Evolutionary conservation across 2,113 vertebrate genomes (phyloP).

Genomic region (Solea solea): DNA sequence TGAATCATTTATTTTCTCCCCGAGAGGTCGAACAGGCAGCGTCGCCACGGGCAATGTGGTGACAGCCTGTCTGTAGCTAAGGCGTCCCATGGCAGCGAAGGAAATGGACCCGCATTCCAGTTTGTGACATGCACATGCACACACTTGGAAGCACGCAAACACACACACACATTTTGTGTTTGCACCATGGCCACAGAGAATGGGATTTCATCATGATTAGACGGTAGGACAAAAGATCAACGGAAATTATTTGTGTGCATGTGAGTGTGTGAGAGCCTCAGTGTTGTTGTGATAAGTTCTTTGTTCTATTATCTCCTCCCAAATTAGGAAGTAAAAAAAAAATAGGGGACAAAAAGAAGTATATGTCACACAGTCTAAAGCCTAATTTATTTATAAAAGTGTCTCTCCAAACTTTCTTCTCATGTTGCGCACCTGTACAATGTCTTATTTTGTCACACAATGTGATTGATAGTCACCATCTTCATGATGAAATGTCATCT

Average conservation of each 20-base stretch:
- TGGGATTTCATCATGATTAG: constrained; percentile 45
- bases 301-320: constrained; percentile 24
- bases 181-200: constrained; percentile 18
- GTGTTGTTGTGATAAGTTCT: constrained; percentile 18
- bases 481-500: no score
- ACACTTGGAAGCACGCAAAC: neutral
- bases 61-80: constrained; percentile 28
- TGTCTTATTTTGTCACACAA: no score
- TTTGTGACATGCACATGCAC: neutral
- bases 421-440: no score
- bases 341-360: constrained; percentile 25
- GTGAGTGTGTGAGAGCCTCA: neutral
- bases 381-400: no score
- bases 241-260: neutral
- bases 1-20: constrained; percentile 9
- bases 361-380: constrained; percentile 2
- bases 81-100: neutral
- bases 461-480: no score
- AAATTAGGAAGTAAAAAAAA: constrained; percentile 6
- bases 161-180: neutral
- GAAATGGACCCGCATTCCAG: constrained; percentile 3
- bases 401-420: no score
- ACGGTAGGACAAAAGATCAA: constrained; percentile 5
- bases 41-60: neutral
- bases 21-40: constrained; percentile 6